Evolutionary conservation across 2,888 invertebrate genomes (phyloP).

Genomic region (Nomada flava): DNA sequence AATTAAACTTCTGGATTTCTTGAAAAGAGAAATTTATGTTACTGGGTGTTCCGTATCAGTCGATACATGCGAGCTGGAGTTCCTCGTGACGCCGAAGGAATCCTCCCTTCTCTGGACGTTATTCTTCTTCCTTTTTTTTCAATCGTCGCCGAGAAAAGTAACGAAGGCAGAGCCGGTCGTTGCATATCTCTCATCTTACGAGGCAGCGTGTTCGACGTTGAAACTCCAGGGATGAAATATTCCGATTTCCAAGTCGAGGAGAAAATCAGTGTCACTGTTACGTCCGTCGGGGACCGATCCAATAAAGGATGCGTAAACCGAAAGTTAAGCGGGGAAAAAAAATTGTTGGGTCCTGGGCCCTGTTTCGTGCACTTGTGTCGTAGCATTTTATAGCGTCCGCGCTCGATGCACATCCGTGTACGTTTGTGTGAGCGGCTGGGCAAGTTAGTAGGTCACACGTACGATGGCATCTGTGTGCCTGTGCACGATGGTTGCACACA

Average conservation of each 20-base stretch:
- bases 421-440: constrained; percentile 36
- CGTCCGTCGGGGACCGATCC: constrained; percentile 2
- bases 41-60: background rate
- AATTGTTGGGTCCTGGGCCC: constrained; percentile 50
- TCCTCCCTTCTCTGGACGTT: too few species aligned
- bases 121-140: too few species aligned
- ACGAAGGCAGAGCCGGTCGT: too few species aligned
- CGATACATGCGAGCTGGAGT: background rate
- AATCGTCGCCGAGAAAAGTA: too few species aligned
- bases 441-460: constrained; percentile 75
- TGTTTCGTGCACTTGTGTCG: constrained; percentile 54
- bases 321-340: constrained; percentile 32
- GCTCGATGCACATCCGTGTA: constrained; percentile 51
- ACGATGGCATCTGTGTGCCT: constrained; percentile 43
- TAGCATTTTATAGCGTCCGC: constrained; percentile 45
- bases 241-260: background rate
- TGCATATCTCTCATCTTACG: too few species aligned
- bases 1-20: background rate
- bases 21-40: constrained; percentile 17
- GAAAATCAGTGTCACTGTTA: constrained; percentile 19
- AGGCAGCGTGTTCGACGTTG: too few species aligned
- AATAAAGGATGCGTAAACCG: constrained; percentile 29
- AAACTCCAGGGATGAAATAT: background rate
- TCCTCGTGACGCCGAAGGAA: too few species aligned
- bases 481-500: constrained; percentile 1